Percentiles rank a stretch among this genome's conserved stretches.
phyloP scores from a whole-genome alignment of 2,797 vertebrate genomes.

The Gymnocypris eckloni region DNA sequence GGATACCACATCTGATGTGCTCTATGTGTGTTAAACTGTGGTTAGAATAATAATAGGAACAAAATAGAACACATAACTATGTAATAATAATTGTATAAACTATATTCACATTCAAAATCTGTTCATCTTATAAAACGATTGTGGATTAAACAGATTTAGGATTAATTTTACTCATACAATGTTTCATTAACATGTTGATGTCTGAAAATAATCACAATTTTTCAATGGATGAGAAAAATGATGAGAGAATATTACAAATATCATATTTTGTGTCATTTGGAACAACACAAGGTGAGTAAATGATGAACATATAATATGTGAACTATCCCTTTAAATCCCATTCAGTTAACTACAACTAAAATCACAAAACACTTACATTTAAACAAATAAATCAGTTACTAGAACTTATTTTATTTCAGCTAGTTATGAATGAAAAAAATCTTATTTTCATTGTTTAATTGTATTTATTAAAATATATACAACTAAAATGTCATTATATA shows the following conservation, averaged over 20 bases:
- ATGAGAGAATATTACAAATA: neutral
- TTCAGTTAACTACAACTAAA: no score
- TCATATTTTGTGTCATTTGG: neutral
- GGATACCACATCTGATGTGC: neutral
- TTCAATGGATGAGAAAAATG: neutral
- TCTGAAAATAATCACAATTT: neutral
- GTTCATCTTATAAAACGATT: neutral
- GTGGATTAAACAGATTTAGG: neutral
- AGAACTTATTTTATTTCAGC: no score
- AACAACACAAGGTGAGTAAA: neutral
- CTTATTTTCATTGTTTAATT: no score
- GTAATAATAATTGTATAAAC: no score
- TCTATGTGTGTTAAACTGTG: neutral
- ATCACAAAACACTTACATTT: no score
- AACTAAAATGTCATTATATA: no score
- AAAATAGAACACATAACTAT: neutral
- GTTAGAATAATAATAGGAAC: neutral
- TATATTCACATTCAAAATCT: neutral
- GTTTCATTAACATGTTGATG: neutral
- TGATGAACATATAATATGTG: neutral
- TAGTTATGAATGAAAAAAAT: no score
- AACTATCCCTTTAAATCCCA: neutral
- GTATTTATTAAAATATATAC: no score
- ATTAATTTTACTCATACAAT: neutral
- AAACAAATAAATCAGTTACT: no score